Percentiles rank a stretch among this genome's conserved stretches.
phyloP scores from a whole-genome alignment of 2,888 invertebrate genomes.

The Cerceris ruficornis region DNA sequence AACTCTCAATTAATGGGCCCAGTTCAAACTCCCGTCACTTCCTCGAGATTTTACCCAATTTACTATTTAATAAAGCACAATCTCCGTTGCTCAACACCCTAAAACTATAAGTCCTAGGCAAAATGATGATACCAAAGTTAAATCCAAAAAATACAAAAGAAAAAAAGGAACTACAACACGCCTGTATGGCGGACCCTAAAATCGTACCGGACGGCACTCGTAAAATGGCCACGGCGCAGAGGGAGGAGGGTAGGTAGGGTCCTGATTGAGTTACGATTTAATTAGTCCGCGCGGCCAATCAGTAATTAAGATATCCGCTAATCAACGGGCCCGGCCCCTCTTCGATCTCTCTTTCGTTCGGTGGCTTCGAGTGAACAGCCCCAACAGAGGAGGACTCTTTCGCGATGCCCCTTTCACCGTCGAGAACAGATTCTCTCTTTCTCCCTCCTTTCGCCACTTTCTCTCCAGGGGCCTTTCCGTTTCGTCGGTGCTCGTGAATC shows the following conservation, averaged over 20 bases:
- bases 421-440: slow-evolving; percentile 8
- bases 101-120: too few relatives aligned
- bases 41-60: too few relatives aligned
- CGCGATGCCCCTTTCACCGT: slow-evolving; percentile 16
- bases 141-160: too few relatives aligned
- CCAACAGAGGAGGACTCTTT: slow-evolving; percentile 24
- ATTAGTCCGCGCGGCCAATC: slow-evolving; percentile 78
- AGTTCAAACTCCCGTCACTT: too few relatives aligned
- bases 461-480: slow-evolving; percentile 28
- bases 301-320: slow-evolving; percentile 79
- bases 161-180: slow-evolving; percentile 11
- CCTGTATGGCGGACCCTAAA: slow-evolving; percentile 39
- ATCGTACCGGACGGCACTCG: slow-evolving; percentile 53
- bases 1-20: too few relatives aligned
- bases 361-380: slow-evolving; percentile 12
- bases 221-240: slow-evolving; percentile 58
- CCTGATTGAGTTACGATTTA: slow-evolving; percentile 80
- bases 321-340: slow-evolving; percentile 69
- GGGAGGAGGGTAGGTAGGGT: slow-evolving; percentile 50
- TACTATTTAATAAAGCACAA: too few relatives aligned
- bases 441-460: neutral
- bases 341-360: slow-evolving; percentile 47
- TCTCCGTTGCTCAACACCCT: too few relatives aligned
- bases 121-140: neutral
- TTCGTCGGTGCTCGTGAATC: slow-evolving; percentile 36